Evolutionary conservation across 2,888 invertebrate species (phyloP).

Genomic region (Acanthoscelides obtectus): DNA sequence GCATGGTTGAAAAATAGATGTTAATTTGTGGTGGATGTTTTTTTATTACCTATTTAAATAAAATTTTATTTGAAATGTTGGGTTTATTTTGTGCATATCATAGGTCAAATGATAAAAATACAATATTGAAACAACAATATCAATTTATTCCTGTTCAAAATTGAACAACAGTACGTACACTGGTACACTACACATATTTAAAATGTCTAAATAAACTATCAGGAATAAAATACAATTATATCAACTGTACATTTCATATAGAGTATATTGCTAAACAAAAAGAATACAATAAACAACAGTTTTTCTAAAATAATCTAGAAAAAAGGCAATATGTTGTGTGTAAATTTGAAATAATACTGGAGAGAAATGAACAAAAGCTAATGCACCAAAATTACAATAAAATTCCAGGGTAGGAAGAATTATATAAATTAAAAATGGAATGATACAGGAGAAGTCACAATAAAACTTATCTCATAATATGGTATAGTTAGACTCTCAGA

Average conservation of each 20-base stretch:
- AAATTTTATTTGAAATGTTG: neutral
- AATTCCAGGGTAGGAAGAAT: conserved; percentile 15
- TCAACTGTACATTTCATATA: conserved; percentile 1
- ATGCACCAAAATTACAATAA: conserved; percentile 7
- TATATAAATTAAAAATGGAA: conserved; percentile 32
- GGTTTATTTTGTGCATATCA: neutral
- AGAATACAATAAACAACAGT: conserved; percentile 21
- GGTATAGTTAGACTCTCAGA: conserved; percentile 10
- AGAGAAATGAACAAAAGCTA: conserved; percentile 14
- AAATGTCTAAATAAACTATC: conserved; percentile 27
- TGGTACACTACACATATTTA: conserved; percentile 22
- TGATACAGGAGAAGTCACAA: conserved; percentile 31
- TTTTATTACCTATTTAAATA: neutral
- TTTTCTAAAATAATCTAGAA: conserved; percentile 25
- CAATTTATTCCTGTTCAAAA: conserved; percentile 28
- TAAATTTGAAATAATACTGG: conserved; percentile 29
- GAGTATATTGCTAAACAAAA: conserved; percentile 7
- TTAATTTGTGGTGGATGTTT: neutral
- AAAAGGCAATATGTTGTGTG: conserved; percentile 12
- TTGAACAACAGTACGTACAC: conserved; percentile 28
- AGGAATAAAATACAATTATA: conserved; percentile 16
- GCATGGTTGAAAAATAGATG: neutral
- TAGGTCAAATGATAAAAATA: neutral
- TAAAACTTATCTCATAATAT: conserved; percentile 29
- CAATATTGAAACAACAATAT: conserved; percentile 18